Percentiles rank a stretch among this genome's conserved stretches.
Evolutionary conservation across 2,888 invertebrate species (phyloP).

Genomic region (Mallateleia sp.): DNA sequence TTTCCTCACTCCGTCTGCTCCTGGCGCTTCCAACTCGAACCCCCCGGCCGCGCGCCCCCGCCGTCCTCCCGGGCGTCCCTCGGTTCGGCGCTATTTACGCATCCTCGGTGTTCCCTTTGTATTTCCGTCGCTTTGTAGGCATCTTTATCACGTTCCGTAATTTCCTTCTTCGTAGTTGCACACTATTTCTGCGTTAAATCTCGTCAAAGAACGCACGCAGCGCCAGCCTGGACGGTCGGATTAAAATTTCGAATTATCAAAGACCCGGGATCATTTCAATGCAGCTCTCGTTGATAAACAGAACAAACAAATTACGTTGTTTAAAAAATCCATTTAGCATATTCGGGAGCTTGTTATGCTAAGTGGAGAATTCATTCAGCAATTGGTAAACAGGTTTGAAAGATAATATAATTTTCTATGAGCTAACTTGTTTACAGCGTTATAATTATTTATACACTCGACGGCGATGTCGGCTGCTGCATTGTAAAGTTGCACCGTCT

Average conservation of each 20-base stretch:
- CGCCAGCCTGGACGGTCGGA: slow-evolving; percentile 23
- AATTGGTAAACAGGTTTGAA: no score
- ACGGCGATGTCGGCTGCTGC: no score
- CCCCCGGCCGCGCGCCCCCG: slow-evolving; percentile 58
- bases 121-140: slow-evolving; percentile 73
- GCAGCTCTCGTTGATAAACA: background rate
- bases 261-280: slow-evolving; percentile 1
- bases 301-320: background rate
- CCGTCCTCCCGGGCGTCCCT: slow-evolving; percentile 39
- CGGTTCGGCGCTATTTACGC: slow-evolving; percentile 67
- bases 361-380: background rate
- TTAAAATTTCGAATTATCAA: slow-evolving; percentile 32
- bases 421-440: no score
- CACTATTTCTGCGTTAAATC: slow-evolving; percentile 73
- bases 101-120: slow-evolving; percentile 76
- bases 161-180: slow-evolving; percentile 72
- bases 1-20: slow-evolving; percentile 74
- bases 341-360: background rate
- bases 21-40: slow-evolving; percentile 52
- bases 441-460: no score
- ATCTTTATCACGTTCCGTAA: slow-evolving; percentile 73
- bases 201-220: slow-evolving; percentile 65
- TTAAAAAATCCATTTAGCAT: background rate
- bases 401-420: no score
- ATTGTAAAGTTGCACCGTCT: no score